phyloP scores from a whole-genome alignment of 2,797 vertebrate species.

The Morus bassanus region DNA sequence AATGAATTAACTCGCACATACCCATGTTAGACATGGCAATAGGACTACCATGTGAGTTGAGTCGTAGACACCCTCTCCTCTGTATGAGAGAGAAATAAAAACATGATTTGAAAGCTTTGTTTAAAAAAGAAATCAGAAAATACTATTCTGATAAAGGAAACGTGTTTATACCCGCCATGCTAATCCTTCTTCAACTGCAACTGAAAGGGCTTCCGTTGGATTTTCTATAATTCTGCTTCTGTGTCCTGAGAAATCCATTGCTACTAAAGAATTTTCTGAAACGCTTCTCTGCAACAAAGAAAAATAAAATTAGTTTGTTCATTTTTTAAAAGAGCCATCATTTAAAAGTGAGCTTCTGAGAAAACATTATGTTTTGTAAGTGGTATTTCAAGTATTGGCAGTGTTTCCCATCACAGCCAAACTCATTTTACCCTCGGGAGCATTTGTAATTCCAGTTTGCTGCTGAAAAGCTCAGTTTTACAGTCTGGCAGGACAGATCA shows the following conservation, averaged over 20 bases:
- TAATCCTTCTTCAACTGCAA: slow-evolving; percentile 94
- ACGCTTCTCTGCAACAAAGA: slow-evolving; percentile 87
- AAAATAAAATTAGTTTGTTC: not conserved
- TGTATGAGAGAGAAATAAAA: slow-evolving; percentile 61
- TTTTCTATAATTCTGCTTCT: slow-evolving; percentile 95
- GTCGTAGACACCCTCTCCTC: slow-evolving; percentile 92
- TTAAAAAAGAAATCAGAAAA: not conserved
- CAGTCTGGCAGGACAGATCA: not conserved
- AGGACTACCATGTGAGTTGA: slow-evolving; percentile 88
- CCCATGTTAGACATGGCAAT: slow-evolving; percentile 82
- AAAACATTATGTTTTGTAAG: not conserved
- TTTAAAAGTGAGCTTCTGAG: not conserved
- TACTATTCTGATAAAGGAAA: slow-evolving; percentile 1
- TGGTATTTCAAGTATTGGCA: slow-evolving; percentile 5
- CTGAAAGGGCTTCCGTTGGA: slow-evolving; percentile 91
- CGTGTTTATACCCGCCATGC: slow-evolving; percentile 88
- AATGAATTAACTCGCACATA: slow-evolving; percentile 67
- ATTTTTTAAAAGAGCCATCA: not conserved
- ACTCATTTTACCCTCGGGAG: not conserved
- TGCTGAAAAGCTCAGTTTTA: slow-evolving; percentile 32
- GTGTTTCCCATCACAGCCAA: not conserved
- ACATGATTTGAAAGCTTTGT: not conserved
- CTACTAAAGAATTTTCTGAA: slow-evolving; percentile 96
- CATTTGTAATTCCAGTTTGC: not conserved
- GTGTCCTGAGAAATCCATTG: slow-evolving; percentile 98